Percentiles rank a stretch among this genome's conserved stretches.
These are phyloP conservation scores for Bombus sibiricus DNA, from an alignment of 1,140 invertebrate genomes.

Conservation along the genomic window DNA sequence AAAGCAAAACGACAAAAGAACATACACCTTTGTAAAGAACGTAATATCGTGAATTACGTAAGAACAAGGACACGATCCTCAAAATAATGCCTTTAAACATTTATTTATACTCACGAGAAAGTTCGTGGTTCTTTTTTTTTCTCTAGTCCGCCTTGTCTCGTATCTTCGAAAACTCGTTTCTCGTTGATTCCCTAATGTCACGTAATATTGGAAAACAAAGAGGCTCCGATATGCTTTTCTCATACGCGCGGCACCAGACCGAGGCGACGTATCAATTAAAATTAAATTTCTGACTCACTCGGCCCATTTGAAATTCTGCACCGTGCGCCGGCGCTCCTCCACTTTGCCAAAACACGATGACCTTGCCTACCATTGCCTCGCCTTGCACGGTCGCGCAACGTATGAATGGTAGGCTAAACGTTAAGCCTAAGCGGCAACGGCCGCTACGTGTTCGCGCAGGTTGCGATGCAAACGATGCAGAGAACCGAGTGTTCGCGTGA, in stretches of 20 bases:
- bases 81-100: constrained; percentile 19
- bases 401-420: constrained; percentile 30
- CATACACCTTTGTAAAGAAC: not conserved
- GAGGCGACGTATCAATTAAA: constrained; percentile 47
- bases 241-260: not conserved
- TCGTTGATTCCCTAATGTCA: not conserved
- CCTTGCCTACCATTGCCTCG: constrained; percentile 35
- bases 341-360: constrained; percentile 51
- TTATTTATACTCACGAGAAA: constrained; percentile 45
- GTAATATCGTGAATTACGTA: not conserved
- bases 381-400: constrained; percentile 16
- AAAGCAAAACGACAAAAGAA: not conserved
- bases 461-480: not conserved
- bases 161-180: not conserved
- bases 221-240: not conserved
- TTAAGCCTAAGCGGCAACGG: constrained; percentile 9
- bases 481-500: not conserved
- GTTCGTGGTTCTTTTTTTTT: constrained; percentile 5
- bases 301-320: constrained; percentile 44
- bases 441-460: not conserved
- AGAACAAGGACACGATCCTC: not conserved
- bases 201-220: not conserved
- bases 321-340: constrained; percentile 11
- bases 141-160: too few relatives aligned
- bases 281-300: constrained; percentile 51